Evolutionary conservation across 2,113 vertebrate species (phyloP), one percentile per base, ranked within the genome.

Genomic region (Alces alces): DNA sequence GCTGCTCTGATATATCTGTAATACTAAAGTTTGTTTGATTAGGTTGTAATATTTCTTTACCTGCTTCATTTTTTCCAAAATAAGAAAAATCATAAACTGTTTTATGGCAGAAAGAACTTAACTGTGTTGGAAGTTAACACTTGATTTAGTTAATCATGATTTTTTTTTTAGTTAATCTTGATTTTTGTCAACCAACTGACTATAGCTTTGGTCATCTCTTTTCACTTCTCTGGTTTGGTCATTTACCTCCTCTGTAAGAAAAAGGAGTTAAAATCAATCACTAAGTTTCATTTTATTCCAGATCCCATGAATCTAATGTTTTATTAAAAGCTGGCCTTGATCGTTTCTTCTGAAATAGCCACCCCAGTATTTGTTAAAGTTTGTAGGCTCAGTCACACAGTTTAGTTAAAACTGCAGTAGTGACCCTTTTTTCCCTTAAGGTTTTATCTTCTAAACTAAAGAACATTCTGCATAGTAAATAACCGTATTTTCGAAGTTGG

Each of bases 91-190:
- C n/a, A 36, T 79, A 86, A 86, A 92, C 54, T 86, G 16, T 80
- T 8, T 17, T 33, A 23, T 60, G 17, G 17, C 14, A 57, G 61
- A 96, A 93, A 87, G 84, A 93, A 47, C 25, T 90, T 66, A 57
- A 57, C 7, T 66, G 23, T 36, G 19, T 83, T 80, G 43, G 7
- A 21, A 84, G 14, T 79, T 60, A 78, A 86, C 50, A 91, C 36
- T 91, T 25, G 28, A 27, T 94, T 64, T 92, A 70, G 4, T 83
- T 73, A 84, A 78, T 90, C 36, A 54, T 89, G 21, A 25, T 90
- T 82, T 97, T 96, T 97, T 96, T 90, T 90, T 91, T 55, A 76
- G 4, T 85, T 64, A 70, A 70, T 89, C 39, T 55, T 91, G 15
- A 21, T 91, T 85, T 97, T 97, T 91, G 47, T 45, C 17, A 83